These are phyloP conservation scores for Limnephilus auricula DNA, from an alignment of 2,888 invertebrate species.

Conservation along the genomic window DNA sequence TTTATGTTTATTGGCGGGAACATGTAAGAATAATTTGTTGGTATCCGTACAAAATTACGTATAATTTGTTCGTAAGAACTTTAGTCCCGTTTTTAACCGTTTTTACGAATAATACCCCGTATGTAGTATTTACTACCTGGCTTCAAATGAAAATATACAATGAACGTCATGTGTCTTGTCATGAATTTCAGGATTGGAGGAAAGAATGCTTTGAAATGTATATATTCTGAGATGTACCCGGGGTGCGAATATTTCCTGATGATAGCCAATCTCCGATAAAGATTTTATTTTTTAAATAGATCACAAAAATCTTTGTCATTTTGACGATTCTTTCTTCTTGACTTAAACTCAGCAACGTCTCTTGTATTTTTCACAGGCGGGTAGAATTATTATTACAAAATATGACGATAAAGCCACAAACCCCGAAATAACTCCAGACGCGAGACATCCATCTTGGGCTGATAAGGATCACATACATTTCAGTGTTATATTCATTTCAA, in stretches of 20 bases:
- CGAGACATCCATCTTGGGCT: conserved; percentile 61
- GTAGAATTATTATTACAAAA: conserved; percentile 54
- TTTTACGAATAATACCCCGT: background rate
- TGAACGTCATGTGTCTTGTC: too few relatives aligned
- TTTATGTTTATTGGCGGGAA: too few relatives aligned
- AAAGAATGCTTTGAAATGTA: too few relatives aligned
- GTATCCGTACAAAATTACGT: too few relatives aligned
- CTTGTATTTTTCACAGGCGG: background rate
- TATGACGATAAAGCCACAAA: conserved; percentile 63
- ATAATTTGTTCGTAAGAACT: too few relatives aligned
- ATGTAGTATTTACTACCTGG: background rate
- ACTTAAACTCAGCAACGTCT: background rate
- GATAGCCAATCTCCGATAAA: background rate
- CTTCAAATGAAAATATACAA: background rate
- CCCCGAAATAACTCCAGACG: conserved; percentile 64
- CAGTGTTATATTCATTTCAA: conserved; percentile 65
- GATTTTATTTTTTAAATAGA: background rate
- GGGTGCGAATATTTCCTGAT: too few relatives aligned
- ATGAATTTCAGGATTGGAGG: too few relatives aligned
- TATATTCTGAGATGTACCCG: too few relatives aligned
- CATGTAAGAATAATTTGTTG: too few relatives aligned
- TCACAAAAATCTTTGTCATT: background rate
- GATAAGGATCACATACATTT: conserved; percentile 63
- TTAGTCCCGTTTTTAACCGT: too few relatives aligned
- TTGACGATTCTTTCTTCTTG: background rate